phyloP scores from a whole-genome alignment of 2,797 vertebrate genomes.

The Hipposideros larvatus region DNA sequence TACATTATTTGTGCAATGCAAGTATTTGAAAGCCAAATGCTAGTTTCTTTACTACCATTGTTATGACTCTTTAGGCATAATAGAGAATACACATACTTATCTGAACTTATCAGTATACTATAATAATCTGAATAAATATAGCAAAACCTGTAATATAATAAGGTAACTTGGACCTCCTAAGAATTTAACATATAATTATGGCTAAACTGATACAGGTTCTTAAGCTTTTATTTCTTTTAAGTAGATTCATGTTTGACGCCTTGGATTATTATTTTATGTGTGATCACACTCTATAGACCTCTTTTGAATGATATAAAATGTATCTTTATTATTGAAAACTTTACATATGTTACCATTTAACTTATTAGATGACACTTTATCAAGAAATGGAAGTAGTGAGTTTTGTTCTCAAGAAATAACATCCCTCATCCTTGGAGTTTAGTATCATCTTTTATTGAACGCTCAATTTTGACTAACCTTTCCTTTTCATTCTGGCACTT shows the following conservation, averaged over 20 bases:
- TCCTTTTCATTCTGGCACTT: background rate
- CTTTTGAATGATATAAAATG: background rate
- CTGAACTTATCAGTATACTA: background rate
- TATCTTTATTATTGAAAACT: background rate
- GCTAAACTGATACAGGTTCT: background rate
- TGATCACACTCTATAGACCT: background rate
- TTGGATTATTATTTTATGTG: background rate
- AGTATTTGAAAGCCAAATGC: background rate
- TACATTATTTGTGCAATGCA: background rate
- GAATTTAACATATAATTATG: background rate
- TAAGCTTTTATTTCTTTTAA: conserved; percentile 19
- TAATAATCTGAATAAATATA: background rate
- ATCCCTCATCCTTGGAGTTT: background rate
- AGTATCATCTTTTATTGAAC: background rate
- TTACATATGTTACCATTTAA: background rate
- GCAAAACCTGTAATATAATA: background rate
- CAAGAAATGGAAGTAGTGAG: background rate
- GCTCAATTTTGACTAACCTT: background rate
- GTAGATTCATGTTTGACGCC: background rate
- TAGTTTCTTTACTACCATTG: background rate
- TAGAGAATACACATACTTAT: background rate
- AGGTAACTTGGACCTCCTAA: background rate
- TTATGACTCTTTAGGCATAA: background rate
- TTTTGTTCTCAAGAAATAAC: background rate
- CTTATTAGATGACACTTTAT: background rate